phyloP scores from a whole-genome alignment of 2,888 invertebrate genomes.

The Acleris literana region DNA sequence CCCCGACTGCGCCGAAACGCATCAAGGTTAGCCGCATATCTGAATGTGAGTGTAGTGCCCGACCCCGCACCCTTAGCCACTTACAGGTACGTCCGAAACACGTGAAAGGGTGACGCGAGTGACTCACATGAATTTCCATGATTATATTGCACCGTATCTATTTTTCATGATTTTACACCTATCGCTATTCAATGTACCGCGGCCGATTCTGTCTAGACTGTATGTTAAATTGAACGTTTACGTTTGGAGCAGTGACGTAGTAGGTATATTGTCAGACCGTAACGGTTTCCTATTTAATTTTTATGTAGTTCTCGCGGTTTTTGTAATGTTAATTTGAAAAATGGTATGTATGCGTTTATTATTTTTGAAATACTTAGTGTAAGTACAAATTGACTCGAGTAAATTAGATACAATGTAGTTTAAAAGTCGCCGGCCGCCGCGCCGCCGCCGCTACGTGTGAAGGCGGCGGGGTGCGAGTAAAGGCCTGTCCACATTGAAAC shows the following conservation, averaged over 20 bases:
- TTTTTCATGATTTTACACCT: conserved; percentile 11
- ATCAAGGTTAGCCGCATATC: conserved; percentile 83
- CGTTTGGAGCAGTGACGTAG: conserved; percentile 14
- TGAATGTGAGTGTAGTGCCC: conserved; percentile 79
- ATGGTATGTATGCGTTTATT: conserved; percentile 1
- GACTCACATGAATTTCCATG: conserved; percentile 64
- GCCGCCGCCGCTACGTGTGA: background rate
- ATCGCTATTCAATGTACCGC: background rate
- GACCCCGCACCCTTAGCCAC: conserved; percentile 59
- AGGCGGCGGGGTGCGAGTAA: background rate
- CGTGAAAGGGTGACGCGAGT: conserved; percentile 63
- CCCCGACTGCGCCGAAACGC: conserved; percentile 83
- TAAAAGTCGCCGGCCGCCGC: background rate
- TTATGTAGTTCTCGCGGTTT: conserved; percentile 21
- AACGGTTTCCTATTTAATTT: conserved; percentile 25
- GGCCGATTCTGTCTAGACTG: conserved; percentile 12
- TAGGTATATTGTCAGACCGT: conserved; percentile 21
- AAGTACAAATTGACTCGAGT: background rate
- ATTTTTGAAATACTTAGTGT: background rate
- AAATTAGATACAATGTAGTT: no score
- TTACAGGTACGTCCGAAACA: conserved; percentile 72
- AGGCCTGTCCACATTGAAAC: background rate
- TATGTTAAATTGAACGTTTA: conserved; percentile 11
- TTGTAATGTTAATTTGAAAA: conserved; percentile 16
- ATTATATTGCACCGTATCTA: conserved; percentile 24